Evolutionary conservation across 2,113 vertebrate species (phyloP), one percentile per base, ranked within the genome.

Genomic region (sheep (Ovis aries)): DNA sequence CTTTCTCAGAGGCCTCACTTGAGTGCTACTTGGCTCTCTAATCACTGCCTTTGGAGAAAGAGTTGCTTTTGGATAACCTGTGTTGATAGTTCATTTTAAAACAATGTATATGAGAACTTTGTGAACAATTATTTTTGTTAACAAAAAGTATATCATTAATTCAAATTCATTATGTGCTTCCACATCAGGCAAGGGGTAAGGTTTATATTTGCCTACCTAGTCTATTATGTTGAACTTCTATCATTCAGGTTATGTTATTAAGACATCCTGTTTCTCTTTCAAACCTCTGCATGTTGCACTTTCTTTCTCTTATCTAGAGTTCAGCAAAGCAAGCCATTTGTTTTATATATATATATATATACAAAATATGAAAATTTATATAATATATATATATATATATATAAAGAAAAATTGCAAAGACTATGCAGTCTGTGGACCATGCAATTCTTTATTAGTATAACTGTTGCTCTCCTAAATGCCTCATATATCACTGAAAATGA

Each of bases 401-500:
- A 21, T 74, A 33, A 84, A 31, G 64, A 55, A 89, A 95, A 90
- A 31, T 81, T 86, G 13, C 3, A 83, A 74, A 97, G 57, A 90
- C 6, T 95, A 2, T 95, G 29, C 14, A 94, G 40, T 7, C 1
- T 48, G 0, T 43, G 0, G 86, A 64, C 62, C 0, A 1, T 8
- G 0, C 43, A 83, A 78, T 94, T 62, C 19, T 57, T 97, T 91
- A 21, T 97, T 97, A 93, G 7, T 45, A 27, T 77, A 90, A 88
- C 17, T 95, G 40, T 0, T 0, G 7, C 48, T 97, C 88, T 97
- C 77, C 36, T 88, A 91, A 89, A 71, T 83, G 88, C n/a, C 92
- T 97, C 7, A 33, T 92, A 33, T 80, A 57, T 52, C 93, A 93
- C 74, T 97, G 96, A 84, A 97, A 98, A 98, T 97, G 45, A 97